Conservation (phyloP, 2,797 vertebrate genomes). For the Lycodopsis pacificus region DNA sequence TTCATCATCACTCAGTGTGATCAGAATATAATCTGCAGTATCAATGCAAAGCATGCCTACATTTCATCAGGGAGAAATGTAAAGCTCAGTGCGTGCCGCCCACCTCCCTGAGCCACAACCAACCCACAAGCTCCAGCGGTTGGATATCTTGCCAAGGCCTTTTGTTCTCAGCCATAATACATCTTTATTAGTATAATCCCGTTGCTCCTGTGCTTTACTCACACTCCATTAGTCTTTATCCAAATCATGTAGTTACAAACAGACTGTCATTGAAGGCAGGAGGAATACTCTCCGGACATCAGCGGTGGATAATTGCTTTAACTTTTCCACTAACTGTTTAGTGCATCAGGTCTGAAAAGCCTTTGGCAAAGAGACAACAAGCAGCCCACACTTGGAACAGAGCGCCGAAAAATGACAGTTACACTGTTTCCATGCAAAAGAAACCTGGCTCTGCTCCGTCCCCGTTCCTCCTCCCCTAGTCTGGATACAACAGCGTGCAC, state of each 20-base stretch:
- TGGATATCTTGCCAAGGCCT: conserved; percentile 74
- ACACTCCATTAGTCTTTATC: conserved; percentile 85
- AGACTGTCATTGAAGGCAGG: conserved; percentile 75
- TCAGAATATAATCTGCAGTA: conserved; percentile 41
- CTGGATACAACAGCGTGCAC: conserved; percentile 65
- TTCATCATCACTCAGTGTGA: conserved; percentile 16
- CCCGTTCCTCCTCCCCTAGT: conserved; percentile 53
- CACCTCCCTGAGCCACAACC: conserved; percentile 56
- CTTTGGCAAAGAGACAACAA: conserved; percentile 76
- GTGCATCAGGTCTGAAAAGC: conserved; percentile 70
- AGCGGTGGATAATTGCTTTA: conserved; percentile 75
- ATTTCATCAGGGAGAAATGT: conserved; percentile 64
- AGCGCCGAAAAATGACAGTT: conserved; percentile 75
- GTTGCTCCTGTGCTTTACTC: conserved; percentile 75
- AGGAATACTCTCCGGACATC: conserved; percentile 75
- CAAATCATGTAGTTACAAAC: conserved; percentile 81
- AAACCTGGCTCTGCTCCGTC: conserved; percentile 63
- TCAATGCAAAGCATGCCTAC: conserved; percentile 32
- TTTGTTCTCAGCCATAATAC: conserved; percentile 81
- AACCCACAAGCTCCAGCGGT: conserved; percentile 65
- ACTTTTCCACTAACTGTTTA: conserved; percentile 74
- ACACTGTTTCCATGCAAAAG: conserved; percentile 63
- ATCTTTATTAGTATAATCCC: conserved; percentile 84
- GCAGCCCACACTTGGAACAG: conserved; percentile 66
- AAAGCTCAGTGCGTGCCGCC: conserved; percentile 60